Conservation (phyloP, 1,140 invertebrate species). For the Bombus waltoni region DNA sequence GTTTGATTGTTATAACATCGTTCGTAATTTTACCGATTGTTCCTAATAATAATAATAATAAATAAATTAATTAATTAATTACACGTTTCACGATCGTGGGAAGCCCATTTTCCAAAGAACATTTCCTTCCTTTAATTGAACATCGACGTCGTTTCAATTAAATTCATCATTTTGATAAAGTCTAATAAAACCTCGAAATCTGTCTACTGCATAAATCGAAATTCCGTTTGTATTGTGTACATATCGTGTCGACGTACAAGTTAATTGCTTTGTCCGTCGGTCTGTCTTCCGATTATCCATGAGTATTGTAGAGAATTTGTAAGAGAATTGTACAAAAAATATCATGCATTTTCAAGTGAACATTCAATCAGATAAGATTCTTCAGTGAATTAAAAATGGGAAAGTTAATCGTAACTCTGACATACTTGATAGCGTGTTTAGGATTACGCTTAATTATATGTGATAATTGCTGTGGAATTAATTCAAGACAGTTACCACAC, state of each 20-base stretch:
- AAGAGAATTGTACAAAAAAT: not conserved
- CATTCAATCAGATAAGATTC: not conserved
- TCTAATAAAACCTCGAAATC: not conserved
- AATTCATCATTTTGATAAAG: not conserved
- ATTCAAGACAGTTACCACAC: constrained; percentile 54
- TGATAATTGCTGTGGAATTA: constrained; percentile 66
- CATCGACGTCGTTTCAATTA: not conserved
- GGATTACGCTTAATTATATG: constrained; percentile 3
- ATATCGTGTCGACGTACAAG: constrained; percentile 2
- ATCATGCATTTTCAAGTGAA: not conserved
- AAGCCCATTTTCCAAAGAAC: not conserved
- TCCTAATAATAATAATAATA: constrained; percentile 4
- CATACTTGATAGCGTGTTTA: not conserved
- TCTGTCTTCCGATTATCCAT: not conserved
- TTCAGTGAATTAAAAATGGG: not conserved
- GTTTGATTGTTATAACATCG: not conserved
- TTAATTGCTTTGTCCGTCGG: constrained; percentile 1
- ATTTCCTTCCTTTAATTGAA: not conserved
- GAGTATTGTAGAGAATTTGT: no score
- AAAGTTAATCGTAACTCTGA: not conserved
- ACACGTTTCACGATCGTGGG: not conserved
- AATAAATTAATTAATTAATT: not conserved
- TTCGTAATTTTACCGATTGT: constrained; percentile 1
- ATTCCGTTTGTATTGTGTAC: not conserved
- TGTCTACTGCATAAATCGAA: not conserved